phyloP scores from a whole-genome alignment of 2,113 vertebrate genomes.

The Trichechus manatus region DNA sequence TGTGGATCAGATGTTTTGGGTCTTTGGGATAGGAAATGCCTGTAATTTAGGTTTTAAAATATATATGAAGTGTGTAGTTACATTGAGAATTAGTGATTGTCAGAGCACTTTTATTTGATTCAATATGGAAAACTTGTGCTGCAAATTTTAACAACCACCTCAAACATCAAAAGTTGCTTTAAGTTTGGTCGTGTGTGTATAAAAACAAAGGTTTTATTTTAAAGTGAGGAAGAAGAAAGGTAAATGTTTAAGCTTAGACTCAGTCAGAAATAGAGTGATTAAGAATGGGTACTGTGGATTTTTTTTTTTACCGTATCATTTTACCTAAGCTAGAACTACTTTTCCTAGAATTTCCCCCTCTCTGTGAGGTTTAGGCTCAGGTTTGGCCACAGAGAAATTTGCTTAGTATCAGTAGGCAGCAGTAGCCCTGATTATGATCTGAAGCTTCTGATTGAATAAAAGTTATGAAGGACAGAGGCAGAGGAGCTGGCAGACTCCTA shows the following conservation, averaged over 20 bases:
- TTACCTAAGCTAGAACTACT: neutral
- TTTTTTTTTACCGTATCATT: neutral
- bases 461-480: fast-evolving
- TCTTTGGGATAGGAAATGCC: neutral
- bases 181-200: neutral
- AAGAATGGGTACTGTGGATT: neutral
- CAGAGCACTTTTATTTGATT: neutral
- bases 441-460: neutral
- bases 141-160: neutral
- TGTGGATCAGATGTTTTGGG: neutral
- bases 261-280: neutral
- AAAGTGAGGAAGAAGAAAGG: neutral
- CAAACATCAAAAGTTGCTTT: neutral
- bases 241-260: neutral
- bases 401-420: neutral
- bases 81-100: neutral
- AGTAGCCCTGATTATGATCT: neutral
- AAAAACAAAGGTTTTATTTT: neutral
- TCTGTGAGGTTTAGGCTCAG: too few relatives aligned
- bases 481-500: fast-evolving
- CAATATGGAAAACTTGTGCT: neutral
- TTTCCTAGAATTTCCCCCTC: neutral
- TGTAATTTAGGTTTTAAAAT: neutral
- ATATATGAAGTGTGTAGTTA: neutral
- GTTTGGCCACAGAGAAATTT: neutral